Conservation (phyloP, 2,888 invertebrate genomes). For the Thyatira batis region DNA sequence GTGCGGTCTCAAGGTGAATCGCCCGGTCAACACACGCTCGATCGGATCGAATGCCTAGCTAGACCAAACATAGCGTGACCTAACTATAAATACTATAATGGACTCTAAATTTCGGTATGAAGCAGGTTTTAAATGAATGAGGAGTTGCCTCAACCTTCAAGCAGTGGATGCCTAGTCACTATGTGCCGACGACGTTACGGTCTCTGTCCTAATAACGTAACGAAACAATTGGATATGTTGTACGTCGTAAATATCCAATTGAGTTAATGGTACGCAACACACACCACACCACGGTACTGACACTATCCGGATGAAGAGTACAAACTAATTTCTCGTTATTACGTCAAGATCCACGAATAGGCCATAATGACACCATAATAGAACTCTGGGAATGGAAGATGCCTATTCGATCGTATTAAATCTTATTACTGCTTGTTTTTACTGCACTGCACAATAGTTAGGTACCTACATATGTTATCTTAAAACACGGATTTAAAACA, state of each 20-base stretch:
- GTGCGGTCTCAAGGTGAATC: constrained; percentile 78
- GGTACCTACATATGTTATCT: no score
- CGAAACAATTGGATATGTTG: not conserved
- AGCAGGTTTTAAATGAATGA: constrained; percentile 33
- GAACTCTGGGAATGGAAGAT: constrained; percentile 35
- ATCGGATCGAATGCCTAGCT: constrained; percentile 71
- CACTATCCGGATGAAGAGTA: constrained; percentile 16
- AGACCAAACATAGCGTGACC: constrained; percentile 75
- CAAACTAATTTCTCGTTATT: constrained; percentile 39
- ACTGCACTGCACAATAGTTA: no score
- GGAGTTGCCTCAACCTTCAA: constrained; percentile 31
- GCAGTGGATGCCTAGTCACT: constrained; percentile 7
- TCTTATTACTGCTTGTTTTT: constrained; percentile 5
- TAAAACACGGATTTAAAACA: constrained; percentile 9
- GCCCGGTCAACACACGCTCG: constrained; percentile 76
- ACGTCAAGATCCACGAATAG: constrained; percentile 31
- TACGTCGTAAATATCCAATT: constrained; percentile 2
- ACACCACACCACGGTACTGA: constrained; percentile 8
- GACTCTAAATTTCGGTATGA: constrained; percentile 46
- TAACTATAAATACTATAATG: constrained; percentile 58
- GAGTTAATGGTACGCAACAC: not conserved
- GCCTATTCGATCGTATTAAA: constrained; percentile 9
- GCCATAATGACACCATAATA: constrained; percentile 36
- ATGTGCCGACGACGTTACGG: constrained; percentile 5
- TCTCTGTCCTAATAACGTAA: constrained; percentile 1